Base-by-base conservation (phyloP, 2,888 invertebrate species). In the Xiphydria camelus region DNA sequence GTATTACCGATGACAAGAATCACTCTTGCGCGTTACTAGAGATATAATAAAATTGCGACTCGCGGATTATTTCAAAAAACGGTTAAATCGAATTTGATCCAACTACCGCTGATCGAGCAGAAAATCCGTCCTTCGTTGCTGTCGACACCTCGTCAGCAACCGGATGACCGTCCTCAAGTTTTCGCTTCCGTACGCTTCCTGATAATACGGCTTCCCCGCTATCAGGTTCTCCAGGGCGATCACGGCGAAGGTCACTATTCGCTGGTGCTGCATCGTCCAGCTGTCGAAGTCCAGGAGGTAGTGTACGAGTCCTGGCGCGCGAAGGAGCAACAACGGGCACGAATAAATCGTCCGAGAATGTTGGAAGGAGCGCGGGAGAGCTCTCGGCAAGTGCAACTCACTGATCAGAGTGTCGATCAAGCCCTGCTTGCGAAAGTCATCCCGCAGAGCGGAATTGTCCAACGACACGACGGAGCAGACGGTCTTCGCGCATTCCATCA, bases 161-260 rank as follows among this genome's bases (percentile, higher is more conserved):
- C 42, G 47, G 4, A 45, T 22, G 5, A 46, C 19, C 10, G 47
- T 34, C 15, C 25, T 19, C 19, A 51, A 14, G 17, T 43, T 25
- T 39, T 38, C 29, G 12, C 49, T 43, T 1, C 44, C 39, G 9
- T 37, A 47, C n/a, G 37, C 14, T 6, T 33, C 20, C 22, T 32
- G 34, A 25, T 26, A 26, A n/a, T n/a, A n/a, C n/a, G n/a, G n/a
- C n/a, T n/a, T n/a, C n/a, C n/a, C n/a, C n/a, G n/a, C n/a, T n/a
- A n/a, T 44, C 0, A 73, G 45, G 29, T 42, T 48, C 45, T 73
- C 65, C 2, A 62, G 37, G 2, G 55, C 49, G 2, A 60, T 57
- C n/a, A 74, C 55, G 0, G 55, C 31, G 17, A 66, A 51, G 4
- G 64, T 65, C 40, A 74, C 33, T 22, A 67, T 54, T 35, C 54